phyloP scores from a whole-genome alignment of 2,888 invertebrate genomes.

The Pseudococcus longispinus region DNA sequence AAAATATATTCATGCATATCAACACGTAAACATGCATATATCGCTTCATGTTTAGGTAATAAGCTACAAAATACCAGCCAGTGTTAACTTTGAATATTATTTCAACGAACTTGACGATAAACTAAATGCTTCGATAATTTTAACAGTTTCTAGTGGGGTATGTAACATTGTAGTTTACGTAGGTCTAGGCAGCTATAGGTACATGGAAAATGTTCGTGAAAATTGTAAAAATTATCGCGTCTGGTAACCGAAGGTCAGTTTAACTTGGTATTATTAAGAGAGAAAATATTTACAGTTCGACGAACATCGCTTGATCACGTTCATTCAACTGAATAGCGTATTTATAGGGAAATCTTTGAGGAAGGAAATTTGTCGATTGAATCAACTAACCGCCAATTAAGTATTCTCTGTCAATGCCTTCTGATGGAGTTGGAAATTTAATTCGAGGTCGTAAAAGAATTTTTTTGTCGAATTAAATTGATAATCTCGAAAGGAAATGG shows the following conservation, averaged over 20 bases:
- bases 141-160: neutral
- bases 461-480: neutral
- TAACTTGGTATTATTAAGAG: neutral
- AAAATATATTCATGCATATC: constrained; percentile 47
- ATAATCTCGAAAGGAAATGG: no score
- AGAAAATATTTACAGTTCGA: neutral
- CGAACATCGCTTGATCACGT: neutral
- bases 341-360: neutral
- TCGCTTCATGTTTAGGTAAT: constrained; percentile 14
- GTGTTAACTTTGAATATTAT: neutral
- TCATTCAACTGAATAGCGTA: neutral
- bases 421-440: neutral
- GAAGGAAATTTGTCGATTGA: neutral
- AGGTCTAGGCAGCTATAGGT: neutral
- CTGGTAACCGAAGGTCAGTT: neutral
- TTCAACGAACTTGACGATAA: neutral
- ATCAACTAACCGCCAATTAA: neutral
- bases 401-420: neutral
- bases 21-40: neutral
- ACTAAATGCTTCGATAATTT: neutral
- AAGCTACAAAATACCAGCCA: neutral
- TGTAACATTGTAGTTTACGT: neutral
- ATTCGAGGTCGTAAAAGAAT: neutral
- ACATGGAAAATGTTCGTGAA: constrained; percentile 1
- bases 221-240: neutral